These are phyloP conservation scores for Pristionchus mayeri DNA, from an alignment of 2,888 invertebrate species.

Conservation along the genomic window DNA sequence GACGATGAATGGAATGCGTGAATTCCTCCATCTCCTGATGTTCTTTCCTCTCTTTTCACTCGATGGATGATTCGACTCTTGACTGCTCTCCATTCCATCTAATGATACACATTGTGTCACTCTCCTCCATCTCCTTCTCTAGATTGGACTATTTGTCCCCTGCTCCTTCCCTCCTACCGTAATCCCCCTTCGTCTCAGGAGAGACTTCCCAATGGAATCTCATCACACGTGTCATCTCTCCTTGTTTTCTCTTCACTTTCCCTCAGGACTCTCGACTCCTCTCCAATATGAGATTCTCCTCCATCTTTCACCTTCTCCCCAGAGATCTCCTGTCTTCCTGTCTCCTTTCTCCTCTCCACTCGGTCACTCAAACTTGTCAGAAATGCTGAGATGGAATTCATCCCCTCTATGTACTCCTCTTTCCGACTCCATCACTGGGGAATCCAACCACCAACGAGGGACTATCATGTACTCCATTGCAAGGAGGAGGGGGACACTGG, in stretches of 20 bases:
- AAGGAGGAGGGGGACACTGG: too few relatives aligned
- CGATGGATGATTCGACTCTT: not conserved
- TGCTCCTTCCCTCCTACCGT: conserved; percentile 27
- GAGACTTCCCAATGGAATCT: conserved; percentile 17
- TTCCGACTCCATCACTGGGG: not conserved
- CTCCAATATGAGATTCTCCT: conserved; percentile 24
- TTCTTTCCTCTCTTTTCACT: not conserved
- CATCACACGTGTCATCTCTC: conserved; percentile 34
- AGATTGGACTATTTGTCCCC: conserved; percentile 33
- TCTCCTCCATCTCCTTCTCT: conserved; percentile 6
- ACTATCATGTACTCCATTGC: not conserved
- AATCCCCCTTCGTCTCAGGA: not conserved
- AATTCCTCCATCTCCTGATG: not conserved
- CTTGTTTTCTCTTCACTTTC: conserved; percentile 5
- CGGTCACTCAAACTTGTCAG: conserved; percentile 25
- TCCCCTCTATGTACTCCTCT: conserved; percentile 6
- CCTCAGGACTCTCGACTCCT: not conserved
- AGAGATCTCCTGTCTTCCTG: conserved; percentile 27
- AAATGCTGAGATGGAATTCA: not conserved
- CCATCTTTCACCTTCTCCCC: conserved; percentile 46
- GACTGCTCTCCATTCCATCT: conserved; percentile 9
- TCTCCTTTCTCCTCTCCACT: conserved; percentile 17
- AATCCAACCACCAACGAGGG: not conserved
- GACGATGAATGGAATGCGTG: too few relatives aligned
- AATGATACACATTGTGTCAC: conserved; percentile 37